These are phyloP conservation scores for Meloidogyne exigua DNA, from an alignment of 1,140 invertebrate genomes.

Conservation along the genomic window DNA sequence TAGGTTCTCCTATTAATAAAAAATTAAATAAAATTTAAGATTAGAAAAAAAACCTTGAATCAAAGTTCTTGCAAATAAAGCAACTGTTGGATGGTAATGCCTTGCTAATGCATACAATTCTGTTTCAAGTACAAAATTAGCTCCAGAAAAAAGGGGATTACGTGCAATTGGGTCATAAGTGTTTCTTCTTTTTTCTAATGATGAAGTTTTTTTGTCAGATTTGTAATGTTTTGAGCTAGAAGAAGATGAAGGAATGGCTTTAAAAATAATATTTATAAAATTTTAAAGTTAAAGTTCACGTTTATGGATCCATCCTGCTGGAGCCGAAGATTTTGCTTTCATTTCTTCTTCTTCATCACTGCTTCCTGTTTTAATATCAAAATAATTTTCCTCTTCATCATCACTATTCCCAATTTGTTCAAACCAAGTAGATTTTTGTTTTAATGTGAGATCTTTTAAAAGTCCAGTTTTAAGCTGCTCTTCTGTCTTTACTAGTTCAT, in stretches of 20 bases:
- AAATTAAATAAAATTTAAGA: background rate
- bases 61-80: slow-evolving; percentile 81
- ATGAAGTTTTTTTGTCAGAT: background rate
- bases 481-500: slow-evolving; percentile 2
- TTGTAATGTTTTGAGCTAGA: background rate
- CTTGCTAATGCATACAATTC: slow-evolving; percentile 74
- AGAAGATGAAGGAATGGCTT: background rate
- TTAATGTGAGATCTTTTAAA: slow-evolving; percentile 55
- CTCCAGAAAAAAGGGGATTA: slow-evolving; percentile 80
- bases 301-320: background rate
- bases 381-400: slow-evolving; percentile 38
- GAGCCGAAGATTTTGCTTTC: background rate
- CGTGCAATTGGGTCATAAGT: slow-evolving; percentile 75
- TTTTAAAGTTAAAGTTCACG: background rate
- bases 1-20: slow-evolving; percentile 54
- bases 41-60: slow-evolving; percentile 69
- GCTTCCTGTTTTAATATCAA: slow-evolving; percentile 27
- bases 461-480: slow-evolving; percentile 36
- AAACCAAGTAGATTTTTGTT: slow-evolving; percentile 53
- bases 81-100: slow-evolving; percentile 87
- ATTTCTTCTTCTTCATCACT: background rate
- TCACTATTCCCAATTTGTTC: slow-evolving; percentile 50
- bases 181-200: slow-evolving; percentile 2
- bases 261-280: background rate
- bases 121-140: slow-evolving; percentile 71